Percentiles rank a stretch among this genome's conserved stretches.
These are phyloP conservation scores for Venturia canescens DNA, from an alignment of 1,140 invertebrate genomes.

Conservation along the genomic window DNA sequence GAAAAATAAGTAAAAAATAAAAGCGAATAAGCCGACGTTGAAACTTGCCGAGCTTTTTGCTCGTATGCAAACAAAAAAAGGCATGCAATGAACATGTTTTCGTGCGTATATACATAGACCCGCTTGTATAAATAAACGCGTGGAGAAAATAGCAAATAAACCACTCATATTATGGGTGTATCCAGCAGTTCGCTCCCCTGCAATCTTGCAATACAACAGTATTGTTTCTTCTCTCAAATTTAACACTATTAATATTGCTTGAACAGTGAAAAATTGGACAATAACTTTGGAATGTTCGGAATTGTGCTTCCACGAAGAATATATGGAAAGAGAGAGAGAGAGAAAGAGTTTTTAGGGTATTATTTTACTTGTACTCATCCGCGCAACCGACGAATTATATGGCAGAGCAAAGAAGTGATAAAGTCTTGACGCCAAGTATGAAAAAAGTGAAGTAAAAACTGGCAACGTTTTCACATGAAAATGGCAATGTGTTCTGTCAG, in stretches of 20 bases:
- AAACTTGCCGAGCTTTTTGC: background rate
- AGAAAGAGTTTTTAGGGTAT: no score
- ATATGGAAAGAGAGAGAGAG: background rate
- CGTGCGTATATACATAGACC: no score
- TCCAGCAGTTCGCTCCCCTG: background rate
- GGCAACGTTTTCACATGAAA: no score
- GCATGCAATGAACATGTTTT: no score
- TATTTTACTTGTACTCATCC: background rate
- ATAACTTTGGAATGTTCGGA: background rate
- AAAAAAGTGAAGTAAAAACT: no score
- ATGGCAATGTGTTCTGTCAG: no score
- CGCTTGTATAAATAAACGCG: background rate
- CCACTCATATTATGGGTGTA: background rate
- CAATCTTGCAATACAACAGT: conserved; percentile 1
- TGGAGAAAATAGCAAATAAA: background rate
- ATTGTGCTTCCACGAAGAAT: background rate
- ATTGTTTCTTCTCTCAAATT: background rate
- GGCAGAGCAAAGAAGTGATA: no score
- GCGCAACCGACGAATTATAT: background rate
- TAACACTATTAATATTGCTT: conserved; percentile 39
- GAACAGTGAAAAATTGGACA: conserved; percentile 17
- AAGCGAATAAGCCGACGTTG: background rate
- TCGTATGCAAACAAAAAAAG: no score
- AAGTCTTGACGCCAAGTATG: no score
- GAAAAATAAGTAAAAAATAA: background rate